Evolutionary conservation across 1,140 invertebrate genomes (phyloP).

Genomic region (Orussus abietinus): DNA sequence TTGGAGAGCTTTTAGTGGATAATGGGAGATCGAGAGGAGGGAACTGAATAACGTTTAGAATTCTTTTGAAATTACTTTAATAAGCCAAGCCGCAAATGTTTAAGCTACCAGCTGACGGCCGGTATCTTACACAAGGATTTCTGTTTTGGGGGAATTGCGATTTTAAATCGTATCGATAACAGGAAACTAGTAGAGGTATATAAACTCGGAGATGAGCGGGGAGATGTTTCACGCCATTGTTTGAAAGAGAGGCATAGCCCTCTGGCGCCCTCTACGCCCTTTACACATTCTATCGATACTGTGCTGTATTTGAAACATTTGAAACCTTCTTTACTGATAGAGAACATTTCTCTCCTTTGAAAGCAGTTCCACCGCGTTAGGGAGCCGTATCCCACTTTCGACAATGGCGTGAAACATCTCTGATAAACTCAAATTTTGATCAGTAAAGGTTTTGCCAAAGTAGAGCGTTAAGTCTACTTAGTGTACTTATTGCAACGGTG

Average conservation of each 20-base stretch:
- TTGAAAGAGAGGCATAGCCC: no score
- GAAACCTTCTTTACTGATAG: neutral
- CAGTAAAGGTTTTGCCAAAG: conserved; percentile 35
- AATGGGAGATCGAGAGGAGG: conserved; percentile 19
- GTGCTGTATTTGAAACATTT: neutral
- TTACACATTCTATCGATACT: no score
- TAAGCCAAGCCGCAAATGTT: conserved; percentile 18
- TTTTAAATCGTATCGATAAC: conserved; percentile 15
- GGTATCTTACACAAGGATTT: conserved; percentile 23
- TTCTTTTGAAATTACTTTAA: conserved; percentile 33
- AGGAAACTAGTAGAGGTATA: conserved; percentile 12
- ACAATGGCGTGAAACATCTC: no score
- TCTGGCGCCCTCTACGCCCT: no score
- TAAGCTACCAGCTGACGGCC: conserved; percentile 23
- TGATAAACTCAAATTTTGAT: conserved; percentile 26
- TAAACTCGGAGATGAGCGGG: neutral
- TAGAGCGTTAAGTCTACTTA: conserved; percentile 38
- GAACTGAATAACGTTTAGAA: conserved; percentile 21
- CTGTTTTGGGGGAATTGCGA: conserved; percentile 12
- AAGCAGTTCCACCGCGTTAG: no score
- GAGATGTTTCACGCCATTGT: no score
- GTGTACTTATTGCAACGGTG: conserved; percentile 30
- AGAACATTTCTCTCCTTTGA: no score
- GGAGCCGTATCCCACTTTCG: no score
- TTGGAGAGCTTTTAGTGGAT: conserved; percentile 22